These are phyloP conservation scores for Ichneumoninae sp. DNA, from an alignment of 2,888 invertebrate species.

Conservation along the genomic window DNA sequence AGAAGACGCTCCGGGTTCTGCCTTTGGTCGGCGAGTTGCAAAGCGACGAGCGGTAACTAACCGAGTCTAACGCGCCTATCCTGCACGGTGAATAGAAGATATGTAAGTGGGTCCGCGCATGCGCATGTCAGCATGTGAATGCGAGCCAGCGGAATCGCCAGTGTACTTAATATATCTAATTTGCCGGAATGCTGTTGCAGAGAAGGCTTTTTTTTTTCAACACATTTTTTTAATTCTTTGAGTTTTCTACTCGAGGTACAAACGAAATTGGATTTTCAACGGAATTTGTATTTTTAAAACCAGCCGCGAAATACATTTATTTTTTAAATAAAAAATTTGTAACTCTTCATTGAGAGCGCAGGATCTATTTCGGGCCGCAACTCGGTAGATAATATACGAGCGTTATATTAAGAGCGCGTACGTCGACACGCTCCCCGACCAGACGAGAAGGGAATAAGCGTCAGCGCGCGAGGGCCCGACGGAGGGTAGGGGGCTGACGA, in stretches of 20 bases:
- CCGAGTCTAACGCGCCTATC: constrained; percentile 54
- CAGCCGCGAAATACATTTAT: background rate
- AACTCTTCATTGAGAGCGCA: background rate
- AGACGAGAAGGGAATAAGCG: constrained; percentile 63
- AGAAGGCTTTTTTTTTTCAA: background rate
- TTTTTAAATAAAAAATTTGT: background rate
- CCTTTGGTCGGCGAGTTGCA: constrained; percentile 58
- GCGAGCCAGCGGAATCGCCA: constrained; percentile 40
- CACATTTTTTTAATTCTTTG: background rate
- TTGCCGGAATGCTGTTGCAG: background rate
- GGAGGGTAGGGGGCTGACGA: constrained; percentile 60
- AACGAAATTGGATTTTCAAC: background rate
- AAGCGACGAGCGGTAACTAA: constrained; percentile 61
- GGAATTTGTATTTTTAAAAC: background rate
- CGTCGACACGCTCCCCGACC: constrained; percentile 32
- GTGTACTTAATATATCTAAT: background rate
- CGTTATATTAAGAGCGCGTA: constrained; percentile 46
- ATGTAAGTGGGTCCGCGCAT: constrained; percentile 7
- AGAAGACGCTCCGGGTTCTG: constrained; percentile 40
- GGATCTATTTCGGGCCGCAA: constrained; percentile 36
- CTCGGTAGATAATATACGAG: constrained; percentile 28
- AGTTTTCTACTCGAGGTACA: background rate
- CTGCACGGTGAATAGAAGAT: constrained; percentile 45
- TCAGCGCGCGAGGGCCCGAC: constrained; percentile 39
- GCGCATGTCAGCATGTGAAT: background rate